A percentile compares a stretch with the other conserved stretches of the same genome.
Conservation (phyloP, 2,113 vertebrate species). For the Pseudolaguvia tuberculata region DNA sequence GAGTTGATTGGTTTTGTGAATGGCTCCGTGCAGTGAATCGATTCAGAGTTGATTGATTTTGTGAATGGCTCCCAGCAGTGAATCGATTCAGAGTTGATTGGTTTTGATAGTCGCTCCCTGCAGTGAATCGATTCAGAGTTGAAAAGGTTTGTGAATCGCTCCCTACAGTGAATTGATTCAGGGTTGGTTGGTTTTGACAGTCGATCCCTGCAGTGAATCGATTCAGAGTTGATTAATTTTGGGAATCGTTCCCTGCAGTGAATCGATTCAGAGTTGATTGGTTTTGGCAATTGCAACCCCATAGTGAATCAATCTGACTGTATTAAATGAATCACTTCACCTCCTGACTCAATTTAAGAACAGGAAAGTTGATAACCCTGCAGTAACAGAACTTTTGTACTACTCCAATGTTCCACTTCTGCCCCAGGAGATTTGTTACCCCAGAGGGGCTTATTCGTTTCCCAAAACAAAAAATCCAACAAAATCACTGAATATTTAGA, state of each 20-base stretch:
- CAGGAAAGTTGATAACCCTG: background rate
- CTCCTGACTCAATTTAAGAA: background rate
- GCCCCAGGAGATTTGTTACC: background rate
- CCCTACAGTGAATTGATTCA: too few relatives aligned
- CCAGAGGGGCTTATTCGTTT: background rate
- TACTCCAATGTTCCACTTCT: background rate
- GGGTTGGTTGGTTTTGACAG: too few relatives aligned
- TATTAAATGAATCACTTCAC: background rate
- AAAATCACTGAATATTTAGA: too few relatives aligned
- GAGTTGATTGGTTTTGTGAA: too few relatives aligned
- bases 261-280: background rate
- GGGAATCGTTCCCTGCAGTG: background rate
- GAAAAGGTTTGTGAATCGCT: background rate
- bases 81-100: too few relatives aligned
- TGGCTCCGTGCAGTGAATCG: too few relatives aligned
- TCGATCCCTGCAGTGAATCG: too few relatives aligned
- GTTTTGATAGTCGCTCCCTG: background rate
- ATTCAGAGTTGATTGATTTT: too few relatives aligned
- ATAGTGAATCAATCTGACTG: background rate
- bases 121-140: background rate
- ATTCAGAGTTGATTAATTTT: too few relatives aligned
- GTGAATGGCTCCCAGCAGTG: too few relatives aligned
- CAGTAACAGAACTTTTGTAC: conserved; percentile 2
- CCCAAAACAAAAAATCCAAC: background rate
- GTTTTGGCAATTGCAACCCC: background rate